Percentiles rank a stretch among this genome's conserved stretches.
Evolutionary conservation across 2,113 vertebrate species (phyloP).

Genomic region (Chaetodon trifascialis): DNA sequence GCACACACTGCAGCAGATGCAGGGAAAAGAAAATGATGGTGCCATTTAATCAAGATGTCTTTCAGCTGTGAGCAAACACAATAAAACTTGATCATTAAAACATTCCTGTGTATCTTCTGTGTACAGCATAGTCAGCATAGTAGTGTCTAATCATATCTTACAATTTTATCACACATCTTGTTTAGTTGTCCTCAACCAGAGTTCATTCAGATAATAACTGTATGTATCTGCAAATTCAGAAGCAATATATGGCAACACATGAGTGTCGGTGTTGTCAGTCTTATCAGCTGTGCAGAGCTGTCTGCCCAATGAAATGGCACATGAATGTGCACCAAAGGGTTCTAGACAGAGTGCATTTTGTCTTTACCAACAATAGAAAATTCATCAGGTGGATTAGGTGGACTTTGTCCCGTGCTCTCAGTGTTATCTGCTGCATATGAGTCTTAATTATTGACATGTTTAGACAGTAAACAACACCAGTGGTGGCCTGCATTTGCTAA

Average conservation of each 20-base stretch:
- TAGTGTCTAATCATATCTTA: conserved; percentile 57
- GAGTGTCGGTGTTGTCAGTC: conserved; percentile 56
- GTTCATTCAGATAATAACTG: conserved; percentile 70
- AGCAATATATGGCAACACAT: conserved; percentile 57
- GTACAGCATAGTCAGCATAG: conserved; percentile 57
- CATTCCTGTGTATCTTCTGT: conserved; percentile 1
- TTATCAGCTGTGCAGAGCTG: conserved; percentile 47
- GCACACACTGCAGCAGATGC: conserved; percentile 49
- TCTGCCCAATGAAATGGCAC: background rate
- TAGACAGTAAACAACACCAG: conserved; percentile 34
- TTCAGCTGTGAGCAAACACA: conserved; percentile 45
- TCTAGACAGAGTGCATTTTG: conserved; percentile 10
- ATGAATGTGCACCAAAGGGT: conserved; percentile 23
- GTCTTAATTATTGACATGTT: conserved; percentile 37
- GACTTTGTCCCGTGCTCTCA: conserved; percentile 43
- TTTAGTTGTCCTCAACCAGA: conserved; percentile 64
- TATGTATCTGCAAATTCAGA: conserved; percentile 70
- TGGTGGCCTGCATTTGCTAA: conserved; percentile 67
- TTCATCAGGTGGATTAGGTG: background rate
- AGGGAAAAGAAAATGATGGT: conserved; percentile 37
- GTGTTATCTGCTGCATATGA: conserved; percentile 26
- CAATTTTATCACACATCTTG: conserved; percentile 49
- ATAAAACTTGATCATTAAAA: conserved; percentile 20
- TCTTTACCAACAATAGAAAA: conserved; percentile 15
- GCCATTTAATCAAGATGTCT: conserved; percentile 50